Evolutionary conservation across 2,113 vertebrate species (phyloP), one percentile per base, ranked within the genome.

Genomic region (Gymnarchus niloticus): DNA sequence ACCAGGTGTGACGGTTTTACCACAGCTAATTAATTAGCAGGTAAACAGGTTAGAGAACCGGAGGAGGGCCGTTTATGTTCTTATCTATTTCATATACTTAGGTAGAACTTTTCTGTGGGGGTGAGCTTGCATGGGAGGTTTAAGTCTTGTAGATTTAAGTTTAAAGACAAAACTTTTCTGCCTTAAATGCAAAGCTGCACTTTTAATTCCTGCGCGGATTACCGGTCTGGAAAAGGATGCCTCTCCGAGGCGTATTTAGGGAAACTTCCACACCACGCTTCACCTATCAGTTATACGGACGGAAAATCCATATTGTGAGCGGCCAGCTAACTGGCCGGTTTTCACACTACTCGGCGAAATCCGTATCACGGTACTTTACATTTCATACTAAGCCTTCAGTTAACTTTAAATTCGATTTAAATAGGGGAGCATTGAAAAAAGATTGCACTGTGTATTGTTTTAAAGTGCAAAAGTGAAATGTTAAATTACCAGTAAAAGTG

Each of bases 1-100:
- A 86, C 54, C 85, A 86, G 46, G 73, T 56, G 41, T 51, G 77
- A 37, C 56, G 80, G 44, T 61, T 44, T 59, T 44, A 57, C 33
- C 33, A 19, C 44, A 51, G 44, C 77, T 61, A 61, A 81, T 81
- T 46, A 81, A 81, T 65, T 23, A 61, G n/a, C 73, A 57, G 69
- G 54, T 78, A 56, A 69, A 84, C 7, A 2, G 25, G 49, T n/a
- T 33, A 8, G 65, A 6, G 41, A 78, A 54, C 23, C 6, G 46
- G 33, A 25, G 33, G 48, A 37, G 44, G 85, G 56, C 7, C 17
- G 19, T 61, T 65, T 48, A 12, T 48, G 46, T 57, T 84, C 25
- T 48, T 28, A 49, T 65, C 33, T 23, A 14, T 85, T 81, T 78
- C 69, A 56, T 37, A 56, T 73, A 56, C 21, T 81, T 49, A 10